Conservation (phyloP, 2,113 vertebrate genomes). For the Tylochromis polylepis region DNA sequence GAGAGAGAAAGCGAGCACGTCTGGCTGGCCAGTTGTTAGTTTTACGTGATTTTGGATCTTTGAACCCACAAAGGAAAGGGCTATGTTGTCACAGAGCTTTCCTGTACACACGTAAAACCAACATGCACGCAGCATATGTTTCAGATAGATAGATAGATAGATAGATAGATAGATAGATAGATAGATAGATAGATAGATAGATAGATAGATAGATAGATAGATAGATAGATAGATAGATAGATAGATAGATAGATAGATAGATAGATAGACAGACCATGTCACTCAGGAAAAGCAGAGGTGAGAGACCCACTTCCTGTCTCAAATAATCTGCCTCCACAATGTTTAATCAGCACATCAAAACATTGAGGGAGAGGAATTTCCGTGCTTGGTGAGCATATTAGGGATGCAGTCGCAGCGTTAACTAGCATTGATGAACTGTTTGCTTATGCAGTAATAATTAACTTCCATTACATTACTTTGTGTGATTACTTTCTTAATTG, state of each 20-base stretch:
- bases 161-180: constrained; percentile 14
- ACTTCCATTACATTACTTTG: constrained; percentile 99
- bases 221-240: neutral
- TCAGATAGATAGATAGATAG: constrained; percentile 1
- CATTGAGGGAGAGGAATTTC: constrained; percentile 87
- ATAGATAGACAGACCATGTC: constrained; percentile 30
- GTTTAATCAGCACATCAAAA: constrained; percentile 83
- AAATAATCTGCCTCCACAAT: constrained; percentile 74
- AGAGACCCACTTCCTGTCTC: constrained; percentile 77
- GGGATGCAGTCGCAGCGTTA: constrained; percentile 97
- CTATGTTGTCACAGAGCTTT: constrained; percentile 32
- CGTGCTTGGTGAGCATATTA: constrained; percentile 94
- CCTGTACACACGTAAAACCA: constrained; percentile 11
- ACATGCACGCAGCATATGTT: neutral
- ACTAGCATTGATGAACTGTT: constrained; percentile 99
- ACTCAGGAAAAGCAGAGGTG: constrained; percentile 47
- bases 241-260: neutral
- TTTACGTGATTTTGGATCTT: constrained; percentile 64
- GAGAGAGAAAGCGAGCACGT: constrained; percentile 24
- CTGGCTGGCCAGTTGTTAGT: constrained; percentile 46
- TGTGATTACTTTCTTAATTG: constrained; percentile 99
- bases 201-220: neutral
- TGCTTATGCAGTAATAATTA: constrained; percentile 99
- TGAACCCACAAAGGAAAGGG: constrained; percentile 35
- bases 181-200: neutral